Conservation (phyloP, 53 echinoderm and acorn worm species). For the Crossaster papposus region DNA sequence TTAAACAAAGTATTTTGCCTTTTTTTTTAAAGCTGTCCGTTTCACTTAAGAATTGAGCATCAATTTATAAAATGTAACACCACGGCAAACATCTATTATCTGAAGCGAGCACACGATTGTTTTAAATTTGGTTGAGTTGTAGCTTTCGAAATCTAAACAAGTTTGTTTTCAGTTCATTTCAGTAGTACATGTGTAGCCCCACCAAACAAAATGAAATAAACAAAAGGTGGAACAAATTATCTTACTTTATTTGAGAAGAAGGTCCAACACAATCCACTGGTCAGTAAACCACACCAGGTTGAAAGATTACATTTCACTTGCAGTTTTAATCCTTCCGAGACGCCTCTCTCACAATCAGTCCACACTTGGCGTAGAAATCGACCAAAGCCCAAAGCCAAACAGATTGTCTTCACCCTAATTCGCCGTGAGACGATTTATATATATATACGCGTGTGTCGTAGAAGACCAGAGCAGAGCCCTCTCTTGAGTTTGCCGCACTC, state of each 20-base stretch:
- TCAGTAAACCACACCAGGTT: background rate
- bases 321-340: conserved; percentile 20
- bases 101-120: no score
- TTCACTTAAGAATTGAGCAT: no score
- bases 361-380: background rate
- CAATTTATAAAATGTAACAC: no score
- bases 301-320: background rate
- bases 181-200: no score
- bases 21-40: no score
- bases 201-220: background rate
- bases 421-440: background rate
- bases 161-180: conserved; percentile 1
- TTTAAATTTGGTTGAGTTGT: no score
- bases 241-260: conserved; percentile 39
- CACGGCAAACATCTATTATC: no score
- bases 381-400: conserved; percentile 28
- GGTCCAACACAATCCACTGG: conserved; percentile 12
- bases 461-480: background rate
- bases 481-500: background rate
- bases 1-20: no score
- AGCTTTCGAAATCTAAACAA: no score
- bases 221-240: background rate
- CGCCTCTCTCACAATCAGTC: background rate
- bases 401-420: background rate
- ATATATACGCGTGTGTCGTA: no score